These are phyloP conservation scores for Liposcelis brunnea DNA, from an alignment of 2,888 invertebrate genomes.

Conservation along the genomic window DNA sequence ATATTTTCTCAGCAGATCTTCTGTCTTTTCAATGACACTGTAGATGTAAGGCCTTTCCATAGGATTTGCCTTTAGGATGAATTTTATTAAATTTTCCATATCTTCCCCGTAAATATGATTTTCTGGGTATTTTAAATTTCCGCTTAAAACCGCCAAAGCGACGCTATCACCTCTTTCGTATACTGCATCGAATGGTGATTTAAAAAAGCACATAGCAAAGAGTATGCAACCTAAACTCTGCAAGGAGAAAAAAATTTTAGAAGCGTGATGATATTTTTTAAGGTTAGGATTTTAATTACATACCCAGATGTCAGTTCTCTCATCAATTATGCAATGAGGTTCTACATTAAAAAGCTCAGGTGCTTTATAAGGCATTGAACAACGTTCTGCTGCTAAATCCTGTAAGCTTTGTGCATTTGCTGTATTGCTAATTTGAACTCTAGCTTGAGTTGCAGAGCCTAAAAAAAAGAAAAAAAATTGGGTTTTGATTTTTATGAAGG, in stretches of 20 bases:
- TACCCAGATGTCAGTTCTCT: constrained; percentile 77
- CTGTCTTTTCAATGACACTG: constrained; percentile 43
- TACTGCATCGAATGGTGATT: constrained; percentile 68
- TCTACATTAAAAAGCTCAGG: constrained; percentile 79
- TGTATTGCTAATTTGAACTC: constrained; percentile 44
- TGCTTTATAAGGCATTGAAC: constrained; percentile 75
- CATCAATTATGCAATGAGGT: constrained; percentile 60
- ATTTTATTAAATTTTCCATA: constrained; percentile 47
- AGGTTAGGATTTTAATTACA: no score
- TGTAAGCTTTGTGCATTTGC: constrained; percentile 52
- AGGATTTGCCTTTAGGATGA: constrained; percentile 55
- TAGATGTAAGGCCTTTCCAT: constrained; percentile 61
- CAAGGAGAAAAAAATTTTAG: constrained; percentile 19
- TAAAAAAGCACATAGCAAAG: constrained; percentile 69
- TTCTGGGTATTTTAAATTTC: constrained; percentile 52
- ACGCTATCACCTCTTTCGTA: constrained; percentile 76
- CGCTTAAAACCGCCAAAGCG: constrained; percentile 65
- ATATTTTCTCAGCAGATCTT: no score
- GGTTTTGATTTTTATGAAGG: no score
- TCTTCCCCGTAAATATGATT: constrained; percentile 47
- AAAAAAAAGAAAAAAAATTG: constrained; percentile 10
- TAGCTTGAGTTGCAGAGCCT: constrained; percentile 49
- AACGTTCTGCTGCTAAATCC: constrained; percentile 67
- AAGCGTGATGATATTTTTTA: no score
- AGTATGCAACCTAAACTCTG: constrained; percentile 72